These are phyloP conservation scores for Hucho hucho DNA, from an alignment of 2,113 vertebrate species.

Conservation along the genomic window DNA sequence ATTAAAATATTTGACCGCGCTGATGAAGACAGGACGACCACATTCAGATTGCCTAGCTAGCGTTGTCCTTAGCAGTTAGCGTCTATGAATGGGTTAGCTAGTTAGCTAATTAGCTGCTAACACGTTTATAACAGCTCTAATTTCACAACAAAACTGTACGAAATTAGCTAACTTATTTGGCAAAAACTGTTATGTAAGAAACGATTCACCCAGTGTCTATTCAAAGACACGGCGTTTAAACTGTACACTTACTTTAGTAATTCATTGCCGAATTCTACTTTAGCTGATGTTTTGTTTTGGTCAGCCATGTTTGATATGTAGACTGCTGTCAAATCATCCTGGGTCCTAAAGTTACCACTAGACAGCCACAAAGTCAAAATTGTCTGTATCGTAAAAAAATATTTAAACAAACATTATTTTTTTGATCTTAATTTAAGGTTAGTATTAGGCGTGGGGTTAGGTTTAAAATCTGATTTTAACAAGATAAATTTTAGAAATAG, in stretches of 20 bases:
- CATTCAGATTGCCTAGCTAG: no score
- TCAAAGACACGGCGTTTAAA: neutral
- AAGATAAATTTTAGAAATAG: no score
- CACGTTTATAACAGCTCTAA: neutral
- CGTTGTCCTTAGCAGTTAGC: no score
- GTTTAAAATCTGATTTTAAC: no score
- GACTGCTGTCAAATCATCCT: neutral
- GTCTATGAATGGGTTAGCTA: neutral
- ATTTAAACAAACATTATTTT: no score
- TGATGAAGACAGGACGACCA: no score
- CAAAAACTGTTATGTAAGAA: neutral
- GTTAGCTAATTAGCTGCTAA: neutral
- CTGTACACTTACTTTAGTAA: conserved; percentile 56
- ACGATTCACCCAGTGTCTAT: neutral
- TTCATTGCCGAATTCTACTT: conserved; percentile 46
- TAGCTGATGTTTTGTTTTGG: conserved; percentile 17
- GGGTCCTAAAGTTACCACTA: conserved; percentile 8
- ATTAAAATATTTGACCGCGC: neutral
- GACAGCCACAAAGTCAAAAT: no score
- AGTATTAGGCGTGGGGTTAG: no score
- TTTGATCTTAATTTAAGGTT: no score
- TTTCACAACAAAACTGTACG: neutral
- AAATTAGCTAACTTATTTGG: neutral
- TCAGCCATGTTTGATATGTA: conserved; percentile 67
- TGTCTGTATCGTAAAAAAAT: no score